phyloP scores from a whole-genome alignment of 2,797 vertebrate species.

The Neosilurus hyrtlii region DNA sequence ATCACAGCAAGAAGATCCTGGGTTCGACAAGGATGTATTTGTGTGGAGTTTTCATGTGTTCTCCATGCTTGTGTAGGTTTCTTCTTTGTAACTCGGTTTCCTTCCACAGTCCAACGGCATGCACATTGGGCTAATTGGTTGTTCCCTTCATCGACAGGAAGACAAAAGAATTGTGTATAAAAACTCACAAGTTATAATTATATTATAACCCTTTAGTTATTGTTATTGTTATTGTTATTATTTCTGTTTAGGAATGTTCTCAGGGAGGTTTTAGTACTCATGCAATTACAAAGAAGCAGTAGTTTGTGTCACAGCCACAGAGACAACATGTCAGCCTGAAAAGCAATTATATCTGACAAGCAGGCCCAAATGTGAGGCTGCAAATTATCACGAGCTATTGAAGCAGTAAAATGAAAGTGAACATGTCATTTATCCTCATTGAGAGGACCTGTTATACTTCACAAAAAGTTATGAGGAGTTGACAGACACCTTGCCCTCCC shows the following conservation, averaged over 20 bases:
- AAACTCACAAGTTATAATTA: background rate
- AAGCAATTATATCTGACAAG: slow-evolving; percentile 53
- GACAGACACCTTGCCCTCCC: slow-evolving; percentile 49
- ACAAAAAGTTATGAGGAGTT: slow-evolving; percentile 49
- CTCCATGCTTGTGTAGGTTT: too few relatives aligned
- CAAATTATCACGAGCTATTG: slow-evolving; percentile 58
- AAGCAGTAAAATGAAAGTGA: slow-evolving; percentile 51
- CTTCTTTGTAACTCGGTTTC: too few relatives aligned
- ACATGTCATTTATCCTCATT: slow-evolving; percentile 46
- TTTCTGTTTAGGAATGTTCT: background rate
- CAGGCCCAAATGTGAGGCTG: slow-evolving; percentile 43
- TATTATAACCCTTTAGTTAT: background rate
- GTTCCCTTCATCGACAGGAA: background rate
- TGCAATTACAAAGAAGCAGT: slow-evolving; percentile 25
- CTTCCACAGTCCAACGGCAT: too few relatives aligned
- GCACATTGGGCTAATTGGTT: too few relatives aligned
- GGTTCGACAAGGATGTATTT: too few relatives aligned
- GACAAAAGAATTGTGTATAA: background rate
- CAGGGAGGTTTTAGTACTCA: slow-evolving; percentile 6
- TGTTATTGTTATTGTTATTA: too few relatives aligned
- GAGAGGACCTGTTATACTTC: slow-evolving; percentile 39
- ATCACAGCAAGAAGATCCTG: too few relatives aligned
- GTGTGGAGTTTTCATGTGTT: too few relatives aligned
- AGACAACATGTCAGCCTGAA: slow-evolving; percentile 41
- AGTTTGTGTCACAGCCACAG: slow-evolving; percentile 34